phyloP scores from a whole-genome alignment of 2,888 invertebrate genomes.

The Rhyacophila evoluta region DNA sequence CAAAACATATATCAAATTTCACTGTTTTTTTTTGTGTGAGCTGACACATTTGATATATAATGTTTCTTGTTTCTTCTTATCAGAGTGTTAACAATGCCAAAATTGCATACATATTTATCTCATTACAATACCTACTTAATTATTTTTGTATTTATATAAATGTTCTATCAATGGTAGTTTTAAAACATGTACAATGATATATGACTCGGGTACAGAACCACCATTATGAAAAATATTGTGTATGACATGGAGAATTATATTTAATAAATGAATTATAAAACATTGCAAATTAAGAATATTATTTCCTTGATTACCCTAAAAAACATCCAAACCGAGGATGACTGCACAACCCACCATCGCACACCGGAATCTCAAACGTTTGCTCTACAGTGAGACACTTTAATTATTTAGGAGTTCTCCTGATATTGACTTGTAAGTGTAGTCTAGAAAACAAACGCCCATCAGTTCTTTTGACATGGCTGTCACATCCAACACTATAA shows the following conservation, averaged over 20 bases:
- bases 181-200: slow-evolving; percentile 45
- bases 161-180: slow-evolving; percentile 36
- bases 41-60: slow-evolving; percentile 15
- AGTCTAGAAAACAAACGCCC: too few relatives aligned
- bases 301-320: too few relatives aligned
- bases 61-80: slow-evolving; percentile 25
- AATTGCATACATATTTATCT: slow-evolving; percentile 41
- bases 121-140: slow-evolving; percentile 34
- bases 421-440: too few relatives aligned
- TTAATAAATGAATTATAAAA: slow-evolving; percentile 55
- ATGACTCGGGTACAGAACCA: slow-evolving; percentile 48
- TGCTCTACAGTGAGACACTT: too few relatives aligned
- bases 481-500: too few relatives aligned
- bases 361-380: too few relatives aligned
- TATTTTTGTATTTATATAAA: slow-evolving; percentile 50
- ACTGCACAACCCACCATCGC: too few relatives aligned
- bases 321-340: too few relatives aligned
- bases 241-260: slow-evolving; percentile 54
- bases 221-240: slow-evolving; percentile 44
- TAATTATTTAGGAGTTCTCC: too few relatives aligned
- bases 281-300: slow-evolving; percentile 37
- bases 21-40: not conserved
- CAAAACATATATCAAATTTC: not conserved
- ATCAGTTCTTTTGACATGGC: too few relatives aligned
- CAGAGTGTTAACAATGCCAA: slow-evolving; percentile 43